phyloP scores from a whole-genome alignment of 1,140 invertebrate genomes.

The Ceratosolen fusciceps region DNA sequence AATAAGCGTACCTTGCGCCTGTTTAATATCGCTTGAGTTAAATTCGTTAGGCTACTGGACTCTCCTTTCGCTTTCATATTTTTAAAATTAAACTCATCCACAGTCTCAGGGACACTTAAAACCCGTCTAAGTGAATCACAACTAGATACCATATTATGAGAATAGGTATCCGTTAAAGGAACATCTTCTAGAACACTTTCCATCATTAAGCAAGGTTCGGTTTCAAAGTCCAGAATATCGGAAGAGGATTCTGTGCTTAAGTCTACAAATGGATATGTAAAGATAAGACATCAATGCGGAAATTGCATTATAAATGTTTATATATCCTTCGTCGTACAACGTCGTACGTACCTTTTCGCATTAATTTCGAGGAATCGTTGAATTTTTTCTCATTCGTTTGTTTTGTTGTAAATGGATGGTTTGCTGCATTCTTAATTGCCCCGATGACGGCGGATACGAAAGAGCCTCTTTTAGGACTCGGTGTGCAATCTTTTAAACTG shows the following conservation, averaged over 20 bases:
- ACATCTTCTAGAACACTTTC: slow-evolving; percentile 81
- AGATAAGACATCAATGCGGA: background rate
- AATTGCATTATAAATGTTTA: background rate
- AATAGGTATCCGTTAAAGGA: slow-evolving; percentile 76
- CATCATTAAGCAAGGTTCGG: slow-evolving; percentile 84
- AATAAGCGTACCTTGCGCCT: slow-evolving; percentile 60
- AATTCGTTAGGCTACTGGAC: slow-evolving; percentile 66
- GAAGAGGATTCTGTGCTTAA: slow-evolving; percentile 73
- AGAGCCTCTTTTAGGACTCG: slow-evolving; percentile 76
- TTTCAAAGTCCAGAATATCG: slow-evolving; percentile 82
- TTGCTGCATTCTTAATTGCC: slow-evolving; percentile 77
- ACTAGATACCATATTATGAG: slow-evolving; percentile 79
- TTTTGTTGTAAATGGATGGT: slow-evolving; percentile 69
- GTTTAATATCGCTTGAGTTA: slow-evolving; percentile 67
- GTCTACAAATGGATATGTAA: slow-evolving; percentile 51
- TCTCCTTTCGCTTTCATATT: slow-evolving; percentile 60
- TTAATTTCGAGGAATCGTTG: slow-evolving; percentile 56
- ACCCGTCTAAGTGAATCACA: slow-evolving; percentile 68
- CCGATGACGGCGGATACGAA: slow-evolving; percentile 79
- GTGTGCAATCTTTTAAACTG: slow-evolving; percentile 70
- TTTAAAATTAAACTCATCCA: slow-evolving; percentile 58
- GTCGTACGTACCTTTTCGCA: slow-evolving; percentile 65
- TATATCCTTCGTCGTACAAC: too few species aligned
- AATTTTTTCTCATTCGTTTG: slow-evolving; percentile 59
- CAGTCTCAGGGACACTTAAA: slow-evolving; percentile 64